Evolutionary conservation across 2,888 invertebrate genomes (phyloP), one percentile per base, ranked within the genome.

Genomic region (Mechanitis mazaeus): DNA sequence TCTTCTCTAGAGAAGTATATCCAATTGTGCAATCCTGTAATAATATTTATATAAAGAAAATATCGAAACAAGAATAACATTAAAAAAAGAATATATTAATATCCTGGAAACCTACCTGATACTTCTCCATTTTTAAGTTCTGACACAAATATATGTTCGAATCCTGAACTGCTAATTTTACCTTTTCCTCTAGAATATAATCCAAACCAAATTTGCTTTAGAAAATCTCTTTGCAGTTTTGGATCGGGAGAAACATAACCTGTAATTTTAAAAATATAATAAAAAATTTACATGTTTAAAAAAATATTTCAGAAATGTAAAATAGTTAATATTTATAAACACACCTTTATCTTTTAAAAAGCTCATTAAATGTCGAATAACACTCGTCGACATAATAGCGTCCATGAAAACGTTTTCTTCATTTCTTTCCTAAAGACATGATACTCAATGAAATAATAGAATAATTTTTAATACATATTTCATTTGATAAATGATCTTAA

Each of bases 101-200:
- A 46, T 31, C 6, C 6, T 50, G 9, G 31, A 12, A 5, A 42
- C 28, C 33, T 75, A 90, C 90, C 90, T 58, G 92, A 94, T 33
- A 97, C 93, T 72, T 94, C 93, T 54, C 92, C 92, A 71, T 94
- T 93, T 80, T 95, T 96, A 0, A 95, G 88, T 91, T 98, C 98
- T 0, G 96, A 95, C 2, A 97, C 92, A 81, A 98, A 97, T 33
- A 97, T 93, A 76, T 98, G 98, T 81, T 98, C 98, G 77, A 98
- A 98, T 1, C 97, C 98, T 47, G 95, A 95, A 72, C 97, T 97
- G 64, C 97, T 95, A 33, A 95, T 92, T 76, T 93, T 93, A 38
- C 95, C 94, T 73, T 92, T 91, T 42, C 95, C 94, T 66, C 97
- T 91, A 0, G 96, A 94, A 79, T 97, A 98, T 70, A 96, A 91